Percentiles rank a stretch among this genome's conserved stretches.
phyloP scores from a whole-genome alignment of 2,888 invertebrate species.

The Thymelicus sylvestris region DNA sequence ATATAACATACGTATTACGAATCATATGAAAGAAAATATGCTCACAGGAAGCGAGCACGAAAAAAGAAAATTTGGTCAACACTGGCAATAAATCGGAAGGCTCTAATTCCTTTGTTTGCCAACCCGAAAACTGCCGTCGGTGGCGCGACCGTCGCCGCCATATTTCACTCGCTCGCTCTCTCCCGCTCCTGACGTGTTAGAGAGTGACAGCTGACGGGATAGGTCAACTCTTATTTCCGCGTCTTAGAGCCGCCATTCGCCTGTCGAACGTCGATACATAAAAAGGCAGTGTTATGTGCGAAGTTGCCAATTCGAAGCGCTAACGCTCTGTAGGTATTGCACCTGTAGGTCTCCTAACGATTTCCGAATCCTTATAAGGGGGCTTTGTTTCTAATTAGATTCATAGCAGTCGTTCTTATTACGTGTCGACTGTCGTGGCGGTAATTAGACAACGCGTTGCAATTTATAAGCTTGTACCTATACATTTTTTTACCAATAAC shows the following conservation, averaged over 20 bases:
- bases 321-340: slow-evolving; percentile 21
- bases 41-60: slow-evolving; percentile 45
- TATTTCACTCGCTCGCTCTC: slow-evolving; percentile 51
- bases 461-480: too few relatives aligned
- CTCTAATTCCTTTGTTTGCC: slow-evolving; percentile 81
- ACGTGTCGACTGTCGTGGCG: background rate
- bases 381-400: slow-evolving; percentile 9
- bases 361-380: slow-evolving; percentile 28
- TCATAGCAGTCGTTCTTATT: background rate
- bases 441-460: too few relatives aligned
- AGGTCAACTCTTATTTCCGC: slow-evolving; percentile 32
- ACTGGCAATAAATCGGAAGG: slow-evolving; percentile 72
- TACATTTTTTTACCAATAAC: too few relatives aligned
- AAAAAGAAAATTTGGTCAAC: slow-evolving; percentile 72
- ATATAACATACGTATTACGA: background rate
- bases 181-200: slow-evolving; percentile 38
- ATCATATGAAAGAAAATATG: slow-evolving; percentile 22
- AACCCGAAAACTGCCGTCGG: slow-evolving; percentile 70
- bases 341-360: slow-evolving; percentile 22
- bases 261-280: slow-evolving; percentile 28
- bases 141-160: slow-evolving; percentile 60
- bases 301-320: slow-evolving; percentile 18
- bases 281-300: slow-evolving; percentile 30
- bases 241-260: slow-evolving; percentile 34
- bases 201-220: slow-evolving; percentile 40